These are phyloP conservation scores for Diceros bicornis DNA, from an alignment of 2,797 vertebrate species.

Conservation along the genomic window DNA sequence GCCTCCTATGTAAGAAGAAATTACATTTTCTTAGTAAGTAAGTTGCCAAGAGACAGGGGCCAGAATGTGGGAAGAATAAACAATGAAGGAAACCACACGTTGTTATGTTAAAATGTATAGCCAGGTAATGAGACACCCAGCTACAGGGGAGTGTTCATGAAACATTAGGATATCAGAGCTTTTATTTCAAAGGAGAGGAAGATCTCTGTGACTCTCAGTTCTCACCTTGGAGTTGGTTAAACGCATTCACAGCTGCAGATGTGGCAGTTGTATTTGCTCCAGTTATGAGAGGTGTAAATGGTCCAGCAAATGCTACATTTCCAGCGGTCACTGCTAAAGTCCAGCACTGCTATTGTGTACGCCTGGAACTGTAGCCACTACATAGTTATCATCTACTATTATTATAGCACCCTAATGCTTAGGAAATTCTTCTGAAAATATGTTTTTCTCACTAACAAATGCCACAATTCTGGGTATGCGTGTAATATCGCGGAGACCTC, in stretches of 20 bases:
- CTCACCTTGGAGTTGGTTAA: not conserved
- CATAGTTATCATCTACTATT: not conserved
- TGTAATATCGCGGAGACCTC: not conserved
- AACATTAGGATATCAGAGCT: not conserved
- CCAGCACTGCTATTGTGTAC: not conserved
- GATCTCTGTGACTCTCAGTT: not conserved
- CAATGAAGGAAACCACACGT: not conserved
- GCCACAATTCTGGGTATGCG: not conserved
- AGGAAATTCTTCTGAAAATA: not conserved
- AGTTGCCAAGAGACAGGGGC: not conserved
- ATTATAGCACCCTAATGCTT: not conserved
- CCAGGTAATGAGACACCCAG: not conserved
- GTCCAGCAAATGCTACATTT: not conserved
- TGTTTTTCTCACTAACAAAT: not conserved
- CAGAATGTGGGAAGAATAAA: not conserved
- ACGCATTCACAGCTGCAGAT: not conserved
- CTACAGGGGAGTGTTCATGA: accelerated
- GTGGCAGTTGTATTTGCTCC: not conserved
- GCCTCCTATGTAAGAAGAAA: not conserved
- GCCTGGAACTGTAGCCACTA: not conserved
- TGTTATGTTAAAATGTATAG: not conserved
- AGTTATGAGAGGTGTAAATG: not conserved
- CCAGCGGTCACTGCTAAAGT: not conserved
- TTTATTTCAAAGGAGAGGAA: not conserved
- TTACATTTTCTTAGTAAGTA: not conserved